Percentiles rank a stretch among this genome's conserved stretches.
phyloP scores from a whole-genome alignment of 2,797 vertebrate genomes.

The Sternarchorhynchus goeldii region DNA sequence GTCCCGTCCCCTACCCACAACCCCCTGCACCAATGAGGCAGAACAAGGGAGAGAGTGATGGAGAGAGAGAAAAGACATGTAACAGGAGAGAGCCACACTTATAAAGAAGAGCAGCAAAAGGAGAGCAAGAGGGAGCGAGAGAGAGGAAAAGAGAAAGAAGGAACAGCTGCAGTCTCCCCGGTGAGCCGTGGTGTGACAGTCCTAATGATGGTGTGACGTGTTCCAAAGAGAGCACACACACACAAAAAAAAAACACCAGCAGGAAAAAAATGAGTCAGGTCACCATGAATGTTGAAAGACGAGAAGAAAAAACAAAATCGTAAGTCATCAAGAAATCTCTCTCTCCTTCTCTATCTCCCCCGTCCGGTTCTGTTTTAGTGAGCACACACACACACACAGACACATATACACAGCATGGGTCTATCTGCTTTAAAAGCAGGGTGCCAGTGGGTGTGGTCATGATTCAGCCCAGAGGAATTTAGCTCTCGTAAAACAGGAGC shows the following conservation, averaged over 20 bases:
- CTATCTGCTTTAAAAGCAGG: constrained; percentile 45
- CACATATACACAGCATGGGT: constrained; percentile 16
- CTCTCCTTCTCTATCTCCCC: neutral
- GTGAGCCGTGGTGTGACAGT: constrained; percentile 10
- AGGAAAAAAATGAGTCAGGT: constrained; percentile 52
- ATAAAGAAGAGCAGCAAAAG: neutral
- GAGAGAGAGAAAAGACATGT: too few species aligned
- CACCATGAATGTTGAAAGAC: constrained; percentile 46
- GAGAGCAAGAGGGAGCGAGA: constrained; percentile 9
- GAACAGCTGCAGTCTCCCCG: constrained; percentile 41
- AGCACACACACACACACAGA: too few species aligned
- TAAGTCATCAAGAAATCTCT: neutral
- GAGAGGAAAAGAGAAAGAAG: constrained; percentile 31
- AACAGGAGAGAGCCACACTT: too few species aligned
- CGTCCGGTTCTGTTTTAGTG: neutral
- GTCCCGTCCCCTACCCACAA: too few species aligned
- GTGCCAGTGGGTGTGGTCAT: constrained; percentile 43
- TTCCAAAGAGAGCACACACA: constrained; percentile 3
- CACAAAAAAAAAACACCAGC: constrained; percentile 10
- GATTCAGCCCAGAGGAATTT: constrained; percentile 57
- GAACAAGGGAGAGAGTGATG: too few species aligned
- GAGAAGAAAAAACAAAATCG: constrained; percentile 21
- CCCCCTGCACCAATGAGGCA: too few species aligned
- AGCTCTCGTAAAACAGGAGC: constrained; percentile 57
- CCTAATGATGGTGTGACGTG: constrained; percentile 15